Evolutionary conservation across 1,140 invertebrate genomes (phyloP), one percentile per base, ranked within the genome.

Genomic region (Lasaia peninsularis): DNA sequence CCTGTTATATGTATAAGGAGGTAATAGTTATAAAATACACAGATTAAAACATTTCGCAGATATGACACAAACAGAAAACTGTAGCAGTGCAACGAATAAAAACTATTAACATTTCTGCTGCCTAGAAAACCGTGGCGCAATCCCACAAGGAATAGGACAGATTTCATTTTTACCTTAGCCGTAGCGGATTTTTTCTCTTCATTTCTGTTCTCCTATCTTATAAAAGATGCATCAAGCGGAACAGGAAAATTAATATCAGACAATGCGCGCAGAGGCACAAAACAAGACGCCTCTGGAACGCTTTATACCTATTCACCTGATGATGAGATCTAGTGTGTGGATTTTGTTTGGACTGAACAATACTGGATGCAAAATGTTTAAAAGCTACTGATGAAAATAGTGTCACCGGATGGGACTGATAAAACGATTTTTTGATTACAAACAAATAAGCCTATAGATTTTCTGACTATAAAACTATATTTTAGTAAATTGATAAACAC

Each of bases 191-290:
- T 60, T 67, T 65, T 65, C 62, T 62, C 44, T 60, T 56, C 63
- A 73, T 62, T 79, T 83, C 78, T 77, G 71, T 79, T 80, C 69
- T 67, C 73, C 75, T 80, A 78, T 84, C 78, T 79, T 71, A 82
- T 81, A 85, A 85, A 85, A 81, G 78, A 77, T 80, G 73, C 77
- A 78, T 77, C 65, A 62, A 48, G 63, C 69, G 77, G 81, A 82
- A 82, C 72, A 75, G 81, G 79, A 85, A 85, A 85, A 82, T 85
- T 82, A 82, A 82, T 78, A 78, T 75, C 68, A 78, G 71, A 85
- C 79, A 82, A 82, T 79, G 67, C 63, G 53, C 55, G 52, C 64
- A 58, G 58, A 61, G 52, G 56, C 58, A 62, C 69, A 73, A 69
- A 75, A 74, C 71, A 72, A 63, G 65, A 54, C 60, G 35, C 12